Evolutionary conservation across 53 echinoderm and acorn worm genomes (phyloP), one percentile per base, ranked within the genome.

Genomic region (Pentamera pediparva): DNA sequence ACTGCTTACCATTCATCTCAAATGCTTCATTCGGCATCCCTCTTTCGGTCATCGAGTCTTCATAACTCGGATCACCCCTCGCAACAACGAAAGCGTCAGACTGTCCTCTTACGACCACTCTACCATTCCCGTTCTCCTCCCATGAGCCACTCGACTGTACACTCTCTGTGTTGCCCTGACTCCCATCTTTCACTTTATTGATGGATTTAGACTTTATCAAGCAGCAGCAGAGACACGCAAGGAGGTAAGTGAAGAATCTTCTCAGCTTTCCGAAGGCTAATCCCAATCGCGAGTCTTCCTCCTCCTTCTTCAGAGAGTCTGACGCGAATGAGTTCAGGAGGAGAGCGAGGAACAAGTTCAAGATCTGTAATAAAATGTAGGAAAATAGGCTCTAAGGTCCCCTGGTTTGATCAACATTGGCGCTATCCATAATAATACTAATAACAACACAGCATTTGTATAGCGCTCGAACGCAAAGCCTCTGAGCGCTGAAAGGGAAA

Each of bases 281-380:
- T 6, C 73, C 78, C 3, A 93, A 58, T 48, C 89, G 83, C 4
- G 84, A 87, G 36, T 84, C 85, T 10, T 82, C 88, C 17, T 38
- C 74, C 41, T 69, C 83, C 12, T 79, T 80, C 33, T 81, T 84
- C 41, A 95, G 47, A 2, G 86, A 83, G 61, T 95, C 95, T 19
- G 87, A 76, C 28, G 95, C 90, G 57, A 95, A 95, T 1, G 95
- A 85, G 80, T 95, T 95, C 55, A 95, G 67, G 25, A 95, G 70
- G 67, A 95, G 69, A 0, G 95, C 95, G 20, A 95, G 70, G 80
- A 95, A 95, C 48, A 95, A 61, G 56, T 95, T 95, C 50, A 95
- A 58, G 37, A 95, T 89, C 95, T 95, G 63, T 13, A 24, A 20
- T 8, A 41, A 22, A 3, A 28, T 53, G 38, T n/a, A 12, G 47